Evolutionary conservation across 2,888 invertebrate species (phyloP).

Genomic region (Leptura quadrifasciata): DNA sequence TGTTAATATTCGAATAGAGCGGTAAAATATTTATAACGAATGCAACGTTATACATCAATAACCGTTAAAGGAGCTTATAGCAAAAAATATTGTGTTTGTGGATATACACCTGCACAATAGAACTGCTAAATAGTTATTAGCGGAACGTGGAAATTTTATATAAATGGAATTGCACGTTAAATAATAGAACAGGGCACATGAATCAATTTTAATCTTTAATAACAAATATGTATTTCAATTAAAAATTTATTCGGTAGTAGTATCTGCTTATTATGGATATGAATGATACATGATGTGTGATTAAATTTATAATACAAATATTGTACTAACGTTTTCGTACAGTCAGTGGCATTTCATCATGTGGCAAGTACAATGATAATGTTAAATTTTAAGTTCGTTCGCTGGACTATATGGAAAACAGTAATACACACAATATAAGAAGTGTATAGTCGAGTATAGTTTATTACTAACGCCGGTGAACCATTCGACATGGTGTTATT

Average conservation of each 20-base stretch:
- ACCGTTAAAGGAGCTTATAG: background rate
- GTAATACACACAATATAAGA: too few species aligned
- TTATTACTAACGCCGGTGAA: too few species aligned
- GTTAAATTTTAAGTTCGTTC: too few species aligned
- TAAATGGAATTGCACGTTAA: background rate
- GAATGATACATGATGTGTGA: background rate
- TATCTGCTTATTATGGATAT: background rate
- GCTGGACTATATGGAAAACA: too few species aligned
- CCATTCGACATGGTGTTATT: too few species aligned
- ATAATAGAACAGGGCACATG: background rate
- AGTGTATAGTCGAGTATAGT: too few species aligned
- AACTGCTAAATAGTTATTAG: background rate
- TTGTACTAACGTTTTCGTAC: background rate
- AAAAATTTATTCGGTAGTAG: background rate
- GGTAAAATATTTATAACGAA: background rate
- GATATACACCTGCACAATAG: background rate
- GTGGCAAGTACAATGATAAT: too few species aligned
- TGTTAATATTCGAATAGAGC: background rate
- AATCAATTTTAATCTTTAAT: conserved; percentile 4
- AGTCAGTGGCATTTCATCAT: background rate
- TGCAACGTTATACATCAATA: background rate
- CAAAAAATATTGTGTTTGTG: background rate
- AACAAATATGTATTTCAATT: background rate
- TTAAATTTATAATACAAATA: background rate
- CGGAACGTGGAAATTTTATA: background rate